phyloP scores from a whole-genome alignment of 2,888 invertebrate species.

The Argynnis bischoffii region DNA sequence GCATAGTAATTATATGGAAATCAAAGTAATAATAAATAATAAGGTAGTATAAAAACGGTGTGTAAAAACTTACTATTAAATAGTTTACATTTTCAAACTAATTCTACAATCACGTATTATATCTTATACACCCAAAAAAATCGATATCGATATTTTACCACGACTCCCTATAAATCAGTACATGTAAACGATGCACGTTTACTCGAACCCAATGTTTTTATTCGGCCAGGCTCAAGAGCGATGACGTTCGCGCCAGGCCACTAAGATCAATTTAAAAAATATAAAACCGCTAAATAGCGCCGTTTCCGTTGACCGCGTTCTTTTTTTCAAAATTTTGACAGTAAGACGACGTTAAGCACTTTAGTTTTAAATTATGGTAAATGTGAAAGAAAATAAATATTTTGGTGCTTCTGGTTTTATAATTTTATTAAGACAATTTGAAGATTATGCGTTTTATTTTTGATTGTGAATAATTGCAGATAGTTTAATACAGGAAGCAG shows the following conservation, averaged over 20 bases:
- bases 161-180: conserved; percentile 56
- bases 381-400: background rate
- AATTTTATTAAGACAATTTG: too few relatives aligned
- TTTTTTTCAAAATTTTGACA: conserved; percentile 46
- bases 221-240: conserved; percentile 53
- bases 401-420: too few relatives aligned
- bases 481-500: too few relatives aligned
- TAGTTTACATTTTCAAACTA: background rate
- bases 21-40: too few relatives aligned
- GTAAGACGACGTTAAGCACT: conserved; percentile 8
- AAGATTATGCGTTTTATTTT: too few relatives aligned
- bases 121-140: conserved; percentile 14
- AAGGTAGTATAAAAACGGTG: too few relatives aligned
- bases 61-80: too few relatives aligned
- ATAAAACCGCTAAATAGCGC: conserved; percentile 54
- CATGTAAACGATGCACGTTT: conserved; percentile 60
- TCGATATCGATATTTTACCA: conserved; percentile 43
- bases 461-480: too few relatives aligned
- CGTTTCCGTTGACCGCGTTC: conserved; percentile 48
- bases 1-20: too few relatives aligned
- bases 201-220: conserved; percentile 68
- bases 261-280: conserved; percentile 58
- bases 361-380: background rate
- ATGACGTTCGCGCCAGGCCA: conserved; percentile 57
- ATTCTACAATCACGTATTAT: background rate